These are phyloP conservation scores for Turdus rufiventris DNA, from an alignment of 2,113 vertebrate species.

Conservation along the genomic window DNA sequence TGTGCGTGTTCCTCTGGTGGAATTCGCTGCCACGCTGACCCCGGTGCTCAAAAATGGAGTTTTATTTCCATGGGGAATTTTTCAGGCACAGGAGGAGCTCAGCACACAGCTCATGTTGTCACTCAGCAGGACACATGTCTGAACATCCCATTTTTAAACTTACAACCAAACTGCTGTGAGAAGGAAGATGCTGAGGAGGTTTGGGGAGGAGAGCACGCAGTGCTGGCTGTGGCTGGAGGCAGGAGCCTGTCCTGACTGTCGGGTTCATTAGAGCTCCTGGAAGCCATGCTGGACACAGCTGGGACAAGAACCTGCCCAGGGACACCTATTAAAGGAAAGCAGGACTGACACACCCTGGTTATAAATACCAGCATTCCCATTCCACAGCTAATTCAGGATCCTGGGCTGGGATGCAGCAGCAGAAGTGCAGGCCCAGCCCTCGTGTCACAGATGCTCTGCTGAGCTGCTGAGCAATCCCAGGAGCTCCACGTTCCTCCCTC, in stretches of 20 bases:
- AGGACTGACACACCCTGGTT: not conserved
- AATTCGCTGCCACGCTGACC: not conserved
- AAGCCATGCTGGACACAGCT: not conserved
- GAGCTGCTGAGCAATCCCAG: not conserved
- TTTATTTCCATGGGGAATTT: not conserved
- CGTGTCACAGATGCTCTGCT: not conserved
- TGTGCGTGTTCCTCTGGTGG: accelerated
- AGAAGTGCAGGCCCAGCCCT: not conserved
- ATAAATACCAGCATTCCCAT: not conserved
- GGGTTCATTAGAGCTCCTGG: not conserved
- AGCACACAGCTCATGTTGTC: not conserved
- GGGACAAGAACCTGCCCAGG: not conserved
- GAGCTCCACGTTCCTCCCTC: not conserved
- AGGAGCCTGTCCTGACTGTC: not conserved
- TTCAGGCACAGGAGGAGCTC: not conserved
- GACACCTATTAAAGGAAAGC: conserved; percentile 12
- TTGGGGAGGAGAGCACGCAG: not conserved
- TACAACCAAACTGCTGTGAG: accelerated
- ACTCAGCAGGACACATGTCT: accelerated
- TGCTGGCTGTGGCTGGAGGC: not conserved
- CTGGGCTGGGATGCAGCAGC: not conserved
- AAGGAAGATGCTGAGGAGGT: not conserved
- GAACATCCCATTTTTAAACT: not conserved
- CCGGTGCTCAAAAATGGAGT: not conserved
- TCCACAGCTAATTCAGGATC: not conserved